These are phyloP conservation scores for Tapirus terrestris DNA, from an alignment of 2,113 vertebrate genomes.

Conservation along the genomic window DNA sequence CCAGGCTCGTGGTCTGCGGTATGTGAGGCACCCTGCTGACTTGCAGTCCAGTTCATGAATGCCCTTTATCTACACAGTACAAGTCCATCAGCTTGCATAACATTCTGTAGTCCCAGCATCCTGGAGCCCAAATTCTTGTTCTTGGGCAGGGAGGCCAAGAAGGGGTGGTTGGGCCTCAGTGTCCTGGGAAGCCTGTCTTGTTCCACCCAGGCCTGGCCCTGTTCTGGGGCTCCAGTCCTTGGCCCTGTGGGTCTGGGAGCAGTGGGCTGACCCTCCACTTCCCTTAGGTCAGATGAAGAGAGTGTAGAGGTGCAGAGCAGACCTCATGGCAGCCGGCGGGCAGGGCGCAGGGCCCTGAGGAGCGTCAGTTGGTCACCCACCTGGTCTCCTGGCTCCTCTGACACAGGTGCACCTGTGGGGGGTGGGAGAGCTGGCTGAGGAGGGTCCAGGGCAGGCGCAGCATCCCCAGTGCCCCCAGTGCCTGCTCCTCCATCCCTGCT, in stretches of 20 bases:
- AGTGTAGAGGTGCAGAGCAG: constrained; percentile 72
- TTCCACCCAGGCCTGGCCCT: neutral
- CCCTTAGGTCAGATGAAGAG: constrained; percentile 50
- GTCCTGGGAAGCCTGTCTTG: neutral
- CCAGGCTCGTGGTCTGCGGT: constrained; percentile 88
- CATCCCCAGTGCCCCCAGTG: too few species aligned
- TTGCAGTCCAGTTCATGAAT: fast-evolving
- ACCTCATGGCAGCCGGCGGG: constrained; percentile 83
- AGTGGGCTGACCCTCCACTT: neutral
- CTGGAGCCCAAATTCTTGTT: neutral
- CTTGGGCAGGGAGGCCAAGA: neutral
- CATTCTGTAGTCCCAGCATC: neutral
- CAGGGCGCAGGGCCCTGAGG: constrained; percentile 90
- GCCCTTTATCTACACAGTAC: neutral
- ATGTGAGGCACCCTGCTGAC: constrained; percentile 78
- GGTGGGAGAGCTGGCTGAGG: constrained; percentile 61
- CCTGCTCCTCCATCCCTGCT: neutral
- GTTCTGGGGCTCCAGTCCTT: neutral
- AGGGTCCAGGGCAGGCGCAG: neutral
- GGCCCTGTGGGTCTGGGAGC: neutral
- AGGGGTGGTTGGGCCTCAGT: neutral
- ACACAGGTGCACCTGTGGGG: constrained; percentile 86
- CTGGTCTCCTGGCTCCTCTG: constrained; percentile 88
- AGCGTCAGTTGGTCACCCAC: constrained; percentile 88
- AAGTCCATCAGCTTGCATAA: neutral